phyloP scores from a whole-genome alignment of 2,113 vertebrate genomes.

The Panthera leo region DNA sequence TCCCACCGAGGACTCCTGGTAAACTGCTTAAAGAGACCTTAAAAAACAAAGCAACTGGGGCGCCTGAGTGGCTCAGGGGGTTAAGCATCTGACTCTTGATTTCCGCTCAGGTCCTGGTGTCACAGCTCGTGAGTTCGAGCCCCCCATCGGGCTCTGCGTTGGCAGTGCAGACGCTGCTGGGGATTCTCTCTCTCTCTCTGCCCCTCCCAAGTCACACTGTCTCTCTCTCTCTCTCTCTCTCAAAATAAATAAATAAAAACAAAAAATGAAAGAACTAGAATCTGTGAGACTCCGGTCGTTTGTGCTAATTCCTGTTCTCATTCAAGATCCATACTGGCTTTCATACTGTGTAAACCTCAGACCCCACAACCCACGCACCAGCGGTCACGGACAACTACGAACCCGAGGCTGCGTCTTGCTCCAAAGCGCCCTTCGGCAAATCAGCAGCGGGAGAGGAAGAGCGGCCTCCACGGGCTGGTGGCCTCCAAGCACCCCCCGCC shows the following conservation, averaged over 20 bases:
- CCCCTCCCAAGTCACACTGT: no score
- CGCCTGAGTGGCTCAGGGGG: no score
- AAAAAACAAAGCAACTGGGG: neutral
- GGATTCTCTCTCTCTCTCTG: no score
- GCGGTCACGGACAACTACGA: neutral
- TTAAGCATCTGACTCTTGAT: no score
- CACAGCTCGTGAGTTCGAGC: no score
- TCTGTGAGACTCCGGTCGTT: neutral
- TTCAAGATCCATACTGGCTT: neutral
- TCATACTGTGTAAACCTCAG: neutral
- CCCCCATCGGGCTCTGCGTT: no score
- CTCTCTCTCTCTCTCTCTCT: no score
- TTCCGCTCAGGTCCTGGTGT: no score
- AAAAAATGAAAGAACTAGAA: neutral
- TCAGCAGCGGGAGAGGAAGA: neutral
- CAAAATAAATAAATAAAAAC: no score
- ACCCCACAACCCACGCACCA: no score
- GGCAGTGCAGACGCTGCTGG: no score
- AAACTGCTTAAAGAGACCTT: neutral
- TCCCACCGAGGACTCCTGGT: neutral
- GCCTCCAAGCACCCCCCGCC: neutral
- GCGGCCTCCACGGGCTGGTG: neutral
- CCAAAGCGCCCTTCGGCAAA: neutral
- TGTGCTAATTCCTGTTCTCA: neutral
- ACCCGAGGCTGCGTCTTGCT: neutral